Evolutionary conservation across 2,888 invertebrate species (phyloP), one percentile per base, ranked within the genome.

Genomic region (Oligia strigilis): DNA sequence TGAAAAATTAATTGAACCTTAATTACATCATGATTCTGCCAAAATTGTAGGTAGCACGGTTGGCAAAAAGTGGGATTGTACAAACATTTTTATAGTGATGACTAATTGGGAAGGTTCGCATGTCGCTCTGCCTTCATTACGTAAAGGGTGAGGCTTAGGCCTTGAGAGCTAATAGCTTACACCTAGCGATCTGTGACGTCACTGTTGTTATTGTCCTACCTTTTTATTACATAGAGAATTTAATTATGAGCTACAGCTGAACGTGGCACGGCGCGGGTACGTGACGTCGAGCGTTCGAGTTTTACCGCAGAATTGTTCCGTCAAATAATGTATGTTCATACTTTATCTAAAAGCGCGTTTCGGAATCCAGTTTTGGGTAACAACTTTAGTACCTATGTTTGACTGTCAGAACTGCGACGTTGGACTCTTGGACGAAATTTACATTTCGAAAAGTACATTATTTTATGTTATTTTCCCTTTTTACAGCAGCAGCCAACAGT

Each of bases 101-200:
- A 93, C 89, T 93, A 92, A 93, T 93, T 91, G 89, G 86, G 72
- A 74, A 72, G 58, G 80, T 84, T 86, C 78, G 87, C 86, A 87
- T 91, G 90, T 88, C 82, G 77, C 52, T 43, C 74, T 81, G 88
- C 88, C 85, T 91, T 89, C 86, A 89, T 91, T 91, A 91, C 85
- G 79, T 75, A 86, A 90, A 87, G 92, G 93, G 93, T 90, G 89
- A 87, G 92, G 90, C 86, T 80, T 80, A 75, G 87, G 72, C 91
- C 92, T 90, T 92, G 88, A 78, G 72, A 74, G 79, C 70, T 79
- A 65, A 71, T 65, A 62, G 75, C 82, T 90, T 90, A 91, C 69
- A 88, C 64, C 52, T 72, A 69, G 78, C 90, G 86, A 88, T 79
- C 79, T 80, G 81, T 77, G 78, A 78, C 46, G 58, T 83, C 82